Conservation (phyloP, 1,140 invertebrate species). For the Heliconius hermathena region DNA sequence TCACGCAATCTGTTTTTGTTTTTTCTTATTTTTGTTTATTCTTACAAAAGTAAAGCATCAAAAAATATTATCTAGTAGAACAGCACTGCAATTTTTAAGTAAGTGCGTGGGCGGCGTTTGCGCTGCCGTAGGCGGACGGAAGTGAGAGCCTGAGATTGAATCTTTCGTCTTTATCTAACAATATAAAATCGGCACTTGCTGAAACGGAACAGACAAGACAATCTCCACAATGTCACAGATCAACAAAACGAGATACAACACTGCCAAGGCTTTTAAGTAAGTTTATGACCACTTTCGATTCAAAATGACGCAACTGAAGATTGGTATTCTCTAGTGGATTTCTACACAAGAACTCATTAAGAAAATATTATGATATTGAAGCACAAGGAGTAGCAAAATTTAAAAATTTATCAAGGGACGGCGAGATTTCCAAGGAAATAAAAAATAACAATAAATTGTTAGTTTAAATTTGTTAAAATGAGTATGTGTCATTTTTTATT, state of each 20-base stretch:
- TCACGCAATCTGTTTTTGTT: not conserved
- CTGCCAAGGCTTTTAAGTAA: constrained; percentile 65
- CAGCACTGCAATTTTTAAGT: constrained; percentile 71
- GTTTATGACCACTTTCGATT: constrained; percentile 78
- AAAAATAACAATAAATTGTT: not conserved
- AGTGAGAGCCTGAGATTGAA: constrained; percentile 71
- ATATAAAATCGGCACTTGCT: constrained; percentile 42
- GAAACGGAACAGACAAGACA: constrained; percentile 50
- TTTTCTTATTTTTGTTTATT: not conserved
- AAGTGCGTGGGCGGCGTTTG: constrained; percentile 69
- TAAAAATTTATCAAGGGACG: constrained; percentile 3
- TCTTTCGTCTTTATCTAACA: constrained; percentile 67
- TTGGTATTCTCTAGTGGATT: constrained; percentile 38
- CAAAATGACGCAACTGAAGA: constrained; percentile 66
- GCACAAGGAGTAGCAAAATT: constrained; percentile 7
- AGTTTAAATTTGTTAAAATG: not conserved
- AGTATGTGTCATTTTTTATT: not conserved
- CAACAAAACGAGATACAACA: constrained; percentile 68
- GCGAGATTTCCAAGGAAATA: not conserved
- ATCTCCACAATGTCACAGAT: constrained; percentile 75
- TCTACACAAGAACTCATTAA: constrained; percentile 22
- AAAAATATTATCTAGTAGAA: constrained; percentile 48
- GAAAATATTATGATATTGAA: constrained; percentile 23
- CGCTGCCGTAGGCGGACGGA: constrained; percentile 76
- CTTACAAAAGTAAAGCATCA: not conserved